These are phyloP conservation scores for Limnephilus auricula DNA, from an alignment of 2,888 invertebrate species.

Conservation along the genomic window DNA sequence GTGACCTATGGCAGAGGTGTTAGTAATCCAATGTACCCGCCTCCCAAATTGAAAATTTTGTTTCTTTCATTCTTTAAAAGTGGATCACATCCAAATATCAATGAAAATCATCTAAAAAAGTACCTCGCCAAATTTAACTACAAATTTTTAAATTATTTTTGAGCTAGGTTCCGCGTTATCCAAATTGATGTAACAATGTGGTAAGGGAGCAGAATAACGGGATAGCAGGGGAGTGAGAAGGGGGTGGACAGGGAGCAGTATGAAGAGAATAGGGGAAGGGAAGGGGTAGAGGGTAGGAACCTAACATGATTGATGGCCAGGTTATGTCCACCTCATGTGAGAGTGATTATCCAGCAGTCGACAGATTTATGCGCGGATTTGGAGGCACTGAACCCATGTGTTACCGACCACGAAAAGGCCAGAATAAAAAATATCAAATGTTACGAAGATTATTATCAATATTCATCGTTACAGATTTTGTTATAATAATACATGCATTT, in stretches of 20 bases:
- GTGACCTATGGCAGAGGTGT: no score
- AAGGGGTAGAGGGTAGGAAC: not conserved
- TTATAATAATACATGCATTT: no score
- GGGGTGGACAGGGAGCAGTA: not conserved
- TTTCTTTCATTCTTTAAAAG: no score
- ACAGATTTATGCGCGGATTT: not conserved
- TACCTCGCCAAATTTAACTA: not conserved
- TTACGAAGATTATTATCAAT: not conserved
- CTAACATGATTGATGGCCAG: slow-evolving; percentile 7
- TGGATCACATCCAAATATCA: not conserved
- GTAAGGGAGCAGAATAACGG: not conserved
- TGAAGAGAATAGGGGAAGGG: not conserved
- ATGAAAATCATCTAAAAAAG: not conserved
- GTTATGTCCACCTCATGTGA: slow-evolving; percentile 21
- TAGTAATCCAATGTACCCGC: no score
- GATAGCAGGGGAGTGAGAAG: not conserved
- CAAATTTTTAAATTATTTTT: not conserved
- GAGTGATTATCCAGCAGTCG: not conserved
- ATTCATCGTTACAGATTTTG: not conserved
- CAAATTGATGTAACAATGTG: not conserved
- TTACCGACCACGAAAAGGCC: not conserved
- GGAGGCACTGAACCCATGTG: not conserved
- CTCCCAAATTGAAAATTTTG: no score
- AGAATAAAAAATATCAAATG: not conserved
- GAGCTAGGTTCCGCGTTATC: not conserved